Evolutionary conservation across 2,113 vertebrate genomes (phyloP).

Genomic region (Sinocyclocheilus anophthalmus): DNA sequence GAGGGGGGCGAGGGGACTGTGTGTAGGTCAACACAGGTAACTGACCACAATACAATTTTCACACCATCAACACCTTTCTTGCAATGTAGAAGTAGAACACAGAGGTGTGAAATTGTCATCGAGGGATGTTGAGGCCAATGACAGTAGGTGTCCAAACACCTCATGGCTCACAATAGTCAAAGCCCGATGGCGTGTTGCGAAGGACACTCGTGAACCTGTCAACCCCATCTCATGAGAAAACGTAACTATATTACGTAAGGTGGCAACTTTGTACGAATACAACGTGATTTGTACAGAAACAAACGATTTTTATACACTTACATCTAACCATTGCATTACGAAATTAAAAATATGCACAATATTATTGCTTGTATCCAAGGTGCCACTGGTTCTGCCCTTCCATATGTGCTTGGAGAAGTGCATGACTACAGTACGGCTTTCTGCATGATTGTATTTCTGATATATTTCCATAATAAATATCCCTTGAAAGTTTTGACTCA

Average conservation of each 20-base stretch:
- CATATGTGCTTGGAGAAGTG: constrained; percentile 4
- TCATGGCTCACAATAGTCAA: constrained; percentile 64
- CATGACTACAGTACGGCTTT: background rate
- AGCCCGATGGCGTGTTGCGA: constrained; percentile 68
- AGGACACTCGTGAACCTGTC: constrained; percentile 66
- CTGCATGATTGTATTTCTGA: background rate
- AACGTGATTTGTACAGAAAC: background rate
- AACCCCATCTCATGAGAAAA: background rate
- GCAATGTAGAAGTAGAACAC: constrained; percentile 43
- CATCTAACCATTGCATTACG: constrained; percentile 61
- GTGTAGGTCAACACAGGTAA: constrained; percentile 63
- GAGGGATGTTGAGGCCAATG: constrained; percentile 62
- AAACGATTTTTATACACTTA: background rate
- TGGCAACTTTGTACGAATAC: background rate
- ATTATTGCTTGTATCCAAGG: constrained; percentile 66
- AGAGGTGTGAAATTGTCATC: constrained; percentile 66
- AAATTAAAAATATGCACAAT: constrained; percentile 71
- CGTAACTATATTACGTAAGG: background rate
- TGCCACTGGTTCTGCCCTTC: constrained; percentile 47
- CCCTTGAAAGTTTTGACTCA: background rate
- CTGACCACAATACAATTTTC: constrained; percentile 63
- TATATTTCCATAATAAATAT: background rate
- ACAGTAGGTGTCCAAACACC: constrained; percentile 63
- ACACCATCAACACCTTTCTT: constrained; percentile 62
- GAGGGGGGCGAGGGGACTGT: constrained; percentile 63